Percentiles rank a stretch among this genome's conserved stretches.
Evolutionary conservation across 2,113 vertebrate genomes (phyloP).

Genomic region (Gallinago media): DNA sequence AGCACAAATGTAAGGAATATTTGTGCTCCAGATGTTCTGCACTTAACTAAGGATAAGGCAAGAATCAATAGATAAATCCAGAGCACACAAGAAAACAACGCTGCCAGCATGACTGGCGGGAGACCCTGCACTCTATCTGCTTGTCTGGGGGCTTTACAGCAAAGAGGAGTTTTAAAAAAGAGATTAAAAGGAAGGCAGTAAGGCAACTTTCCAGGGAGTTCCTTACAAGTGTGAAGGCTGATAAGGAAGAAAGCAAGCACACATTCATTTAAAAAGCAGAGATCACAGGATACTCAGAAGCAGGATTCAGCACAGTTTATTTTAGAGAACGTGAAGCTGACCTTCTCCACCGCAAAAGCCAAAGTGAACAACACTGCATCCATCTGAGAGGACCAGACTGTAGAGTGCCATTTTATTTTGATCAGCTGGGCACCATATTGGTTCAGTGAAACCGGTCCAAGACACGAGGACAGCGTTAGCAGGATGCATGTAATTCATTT

Average conservation of each 20-base stretch:
- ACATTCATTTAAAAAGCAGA: background rate
- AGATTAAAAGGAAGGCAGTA: background rate
- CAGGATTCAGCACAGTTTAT: background rate
- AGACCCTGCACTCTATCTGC: background rate
- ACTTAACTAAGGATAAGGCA: background rate
- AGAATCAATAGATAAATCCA: background rate
- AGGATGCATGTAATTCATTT: background rate
- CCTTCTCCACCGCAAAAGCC: background rate
- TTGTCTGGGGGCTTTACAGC: background rate
- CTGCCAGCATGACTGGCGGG: background rate
- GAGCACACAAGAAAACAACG: background rate
- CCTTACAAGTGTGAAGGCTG: background rate
- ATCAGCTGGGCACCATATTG: accelerated
- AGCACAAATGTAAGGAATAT: background rate
- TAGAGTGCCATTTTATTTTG: background rate
- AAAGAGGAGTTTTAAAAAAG: background rate
- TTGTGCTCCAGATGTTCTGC: background rate
- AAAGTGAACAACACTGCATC: background rate
- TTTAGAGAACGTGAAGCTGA: background rate
- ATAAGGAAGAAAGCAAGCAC: background rate
- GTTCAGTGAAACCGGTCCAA: background rate
- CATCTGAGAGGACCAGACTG: background rate
- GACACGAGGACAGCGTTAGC: background rate
- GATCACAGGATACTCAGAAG: background rate
- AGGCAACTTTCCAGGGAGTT: background rate